These are phyloP conservation scores for Mobula birostris DNA, from an alignment of 2,113 vertebrate species.

Conservation along the genomic window DNA sequence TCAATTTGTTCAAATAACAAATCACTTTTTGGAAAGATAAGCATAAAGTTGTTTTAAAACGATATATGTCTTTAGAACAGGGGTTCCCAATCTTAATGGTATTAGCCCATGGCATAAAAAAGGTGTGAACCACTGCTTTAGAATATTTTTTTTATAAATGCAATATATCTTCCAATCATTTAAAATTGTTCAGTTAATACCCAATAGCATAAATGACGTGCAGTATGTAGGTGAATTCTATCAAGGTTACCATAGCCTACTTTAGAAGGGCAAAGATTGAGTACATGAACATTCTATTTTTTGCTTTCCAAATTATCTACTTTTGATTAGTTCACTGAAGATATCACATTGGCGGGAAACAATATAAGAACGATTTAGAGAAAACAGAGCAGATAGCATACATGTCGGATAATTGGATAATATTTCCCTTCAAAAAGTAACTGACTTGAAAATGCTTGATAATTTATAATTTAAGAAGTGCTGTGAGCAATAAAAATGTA, in stretches of 20 bases:
- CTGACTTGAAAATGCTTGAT: conserved; percentile 59
- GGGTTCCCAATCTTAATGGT: no score
- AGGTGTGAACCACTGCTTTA: no score
- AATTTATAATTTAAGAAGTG: conserved; percentile 64
- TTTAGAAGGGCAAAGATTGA: neutral
- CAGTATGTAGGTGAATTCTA: neutral
- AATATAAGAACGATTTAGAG: conserved; percentile 59
- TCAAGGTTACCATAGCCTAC: neutral
- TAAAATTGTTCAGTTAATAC: neutral
- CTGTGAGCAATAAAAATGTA: conserved; percentile 59
- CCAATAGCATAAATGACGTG: neutral
- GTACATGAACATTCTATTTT: neutral
- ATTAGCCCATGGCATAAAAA: no score
- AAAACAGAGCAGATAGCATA: conserved; percentile 64
- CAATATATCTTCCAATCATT: neutral
- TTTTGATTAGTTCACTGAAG: conserved; percentile 45
- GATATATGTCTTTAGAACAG: conserved; percentile 2
- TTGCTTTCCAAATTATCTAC: conserved; percentile 35
- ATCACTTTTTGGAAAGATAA: neutral
- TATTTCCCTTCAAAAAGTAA: conserved; percentile 62
- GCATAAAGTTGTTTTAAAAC: neutral
- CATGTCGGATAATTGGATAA: conserved; percentile 65
- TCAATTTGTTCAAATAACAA: neutral
- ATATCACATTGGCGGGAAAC: conserved; percentile 45
- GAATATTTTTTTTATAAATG: neutral